Evolutionary conservation across 2,888 invertebrate species (phyloP), one percentile per base, ranked within the genome.

Genomic region (Stenodema calcarata): DNA sequence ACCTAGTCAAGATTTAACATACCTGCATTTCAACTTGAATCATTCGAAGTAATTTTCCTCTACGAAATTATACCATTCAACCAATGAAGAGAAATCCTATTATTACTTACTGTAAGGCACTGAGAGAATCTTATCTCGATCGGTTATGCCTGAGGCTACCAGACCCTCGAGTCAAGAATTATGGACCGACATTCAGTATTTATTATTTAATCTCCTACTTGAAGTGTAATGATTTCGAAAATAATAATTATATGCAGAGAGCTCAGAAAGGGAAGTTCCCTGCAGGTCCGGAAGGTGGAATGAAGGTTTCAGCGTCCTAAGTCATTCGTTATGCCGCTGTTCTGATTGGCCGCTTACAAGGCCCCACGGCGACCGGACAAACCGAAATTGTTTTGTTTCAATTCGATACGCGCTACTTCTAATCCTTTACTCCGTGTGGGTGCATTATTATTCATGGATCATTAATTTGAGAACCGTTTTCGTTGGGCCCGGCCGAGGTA

Each of bases 121-220:
- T 62, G 41, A 73, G 70, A 70, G 27, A 28, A 62, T 62, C 62
- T 73, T 73, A 73, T 73, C 73, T 73, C 73, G 73, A 73, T 41
- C 30, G 35, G 41, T 73, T 41, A 7, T 14, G n/a, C 73, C 73
- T 73, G 16, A 73, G 73, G 73, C 73, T 28, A 4, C 41, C 18
- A 35, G 18, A 35, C 73, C 73, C 73, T 73, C 73, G 12, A n/a
- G 35, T 73, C 54, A 35, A 69, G 70, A 82, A 18, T 82, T 82
- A 82, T 42, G 82, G 42, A 30, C 47, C 47, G 14, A 62, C 42
- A 11, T 69, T 41, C 62, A 27, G 28, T 82, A 82, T 82, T 82
- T 82, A 82, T 82, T 82, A 82, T 82, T 82, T 62, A 82, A 82
- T 82, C 82, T 82, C 18, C 41, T 54, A 69, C 30, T 82, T 82